Evolutionary conservation across 2,113 vertebrate genomes (phyloP).

Genomic region (Eudorcas thomsonii): DNA sequence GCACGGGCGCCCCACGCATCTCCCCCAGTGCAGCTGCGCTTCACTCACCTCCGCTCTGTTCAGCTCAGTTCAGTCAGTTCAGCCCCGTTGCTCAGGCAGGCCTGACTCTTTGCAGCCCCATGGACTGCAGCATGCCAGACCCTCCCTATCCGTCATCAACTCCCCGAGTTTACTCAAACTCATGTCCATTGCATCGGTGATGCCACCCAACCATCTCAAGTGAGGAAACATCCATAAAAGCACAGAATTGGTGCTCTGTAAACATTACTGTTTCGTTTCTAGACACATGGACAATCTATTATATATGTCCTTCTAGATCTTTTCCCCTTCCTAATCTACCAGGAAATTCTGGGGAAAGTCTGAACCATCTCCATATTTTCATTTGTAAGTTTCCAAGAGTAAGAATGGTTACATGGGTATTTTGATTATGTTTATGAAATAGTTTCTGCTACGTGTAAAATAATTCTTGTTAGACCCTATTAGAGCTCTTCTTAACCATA

Average conservation of each 20-base stretch:
- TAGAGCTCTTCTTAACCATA: background rate
- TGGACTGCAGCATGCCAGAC: background rate
- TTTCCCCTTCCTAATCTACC: background rate
- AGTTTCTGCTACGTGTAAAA: background rate
- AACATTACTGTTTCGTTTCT: background rate
- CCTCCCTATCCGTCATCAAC: background rate
- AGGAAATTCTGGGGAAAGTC: background rate
- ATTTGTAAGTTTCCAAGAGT: background rate
- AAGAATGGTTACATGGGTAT: background rate
- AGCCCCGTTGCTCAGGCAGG: background rate
- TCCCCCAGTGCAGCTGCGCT: background rate
- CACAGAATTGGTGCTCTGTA: background rate
- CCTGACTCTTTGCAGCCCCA: background rate
- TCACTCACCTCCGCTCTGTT: background rate
- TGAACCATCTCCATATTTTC: background rate
- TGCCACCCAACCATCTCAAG: background rate
- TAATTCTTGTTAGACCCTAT: background rate
- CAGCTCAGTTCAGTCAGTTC: background rate
- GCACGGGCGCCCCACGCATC: rapidly evolving
- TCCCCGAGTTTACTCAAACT: background rate
- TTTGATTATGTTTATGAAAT: background rate
- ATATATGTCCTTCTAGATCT: background rate
- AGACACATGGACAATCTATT: background rate
- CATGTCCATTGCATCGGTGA: background rate
- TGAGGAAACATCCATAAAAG: background rate